Conservation (phyloP, 2,113 vertebrate genomes). For the Opisthocomus hoazin region DNA sequence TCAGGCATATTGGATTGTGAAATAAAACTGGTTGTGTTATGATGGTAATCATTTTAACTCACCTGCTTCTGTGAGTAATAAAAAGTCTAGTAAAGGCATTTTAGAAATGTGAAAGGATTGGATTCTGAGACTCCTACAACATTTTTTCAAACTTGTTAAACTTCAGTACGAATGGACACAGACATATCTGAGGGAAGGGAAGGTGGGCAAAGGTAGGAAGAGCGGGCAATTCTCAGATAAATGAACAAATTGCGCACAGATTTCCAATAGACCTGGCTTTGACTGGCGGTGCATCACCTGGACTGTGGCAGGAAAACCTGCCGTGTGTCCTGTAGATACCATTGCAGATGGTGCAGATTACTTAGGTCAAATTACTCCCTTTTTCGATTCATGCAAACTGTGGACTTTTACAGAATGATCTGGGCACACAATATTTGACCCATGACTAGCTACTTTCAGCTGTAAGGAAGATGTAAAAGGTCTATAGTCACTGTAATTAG, state of each 20-base stretch:
- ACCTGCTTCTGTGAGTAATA: not conserved
- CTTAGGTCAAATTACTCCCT: not conserved
- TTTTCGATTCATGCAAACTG: not conserved
- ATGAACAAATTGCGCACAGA: not conserved
- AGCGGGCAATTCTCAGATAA: not conserved
- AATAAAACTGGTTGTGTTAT: not conserved
- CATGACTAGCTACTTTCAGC: not conserved
- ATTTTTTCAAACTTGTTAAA: not conserved
- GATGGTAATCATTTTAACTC: not conserved
- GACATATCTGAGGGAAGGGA: not conserved
- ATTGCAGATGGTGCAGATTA: not conserved
- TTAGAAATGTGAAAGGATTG: not conserved
- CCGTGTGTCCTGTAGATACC: not conserved
- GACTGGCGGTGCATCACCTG: not conserved
- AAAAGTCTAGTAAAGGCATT: not conserved
- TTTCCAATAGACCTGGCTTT: not conserved
- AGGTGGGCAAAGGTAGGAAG: not conserved
- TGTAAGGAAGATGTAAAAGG: not conserved
- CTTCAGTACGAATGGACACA: not conserved
- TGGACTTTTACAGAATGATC: not conserved
- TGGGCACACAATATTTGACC: not conserved
- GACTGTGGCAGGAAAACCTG: not conserved
- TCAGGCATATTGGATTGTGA: not conserved
- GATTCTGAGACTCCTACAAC: not conserved
- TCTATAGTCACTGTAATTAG: not conserved